Evolutionary conservation across 2,888 invertebrate genomes (phyloP), one percentile per base, ranked within the genome.

Genomic region (Helobdella robusta): DNA sequence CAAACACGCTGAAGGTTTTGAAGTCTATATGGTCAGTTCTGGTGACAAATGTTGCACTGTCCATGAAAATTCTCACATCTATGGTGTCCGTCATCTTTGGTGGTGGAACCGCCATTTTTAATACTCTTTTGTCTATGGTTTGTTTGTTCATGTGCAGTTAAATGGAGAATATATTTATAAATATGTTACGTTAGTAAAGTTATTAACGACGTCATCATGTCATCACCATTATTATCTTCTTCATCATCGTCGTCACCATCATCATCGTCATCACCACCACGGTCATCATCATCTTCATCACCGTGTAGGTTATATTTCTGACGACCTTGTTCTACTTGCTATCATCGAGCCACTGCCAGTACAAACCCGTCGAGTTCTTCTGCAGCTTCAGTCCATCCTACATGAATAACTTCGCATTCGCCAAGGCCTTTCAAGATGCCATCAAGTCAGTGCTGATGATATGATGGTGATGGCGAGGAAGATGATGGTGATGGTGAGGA

Each of bases 251-350:
- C n/a, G n/a, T n/a, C n/a, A n/a, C n/a, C n/a, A n/a, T n/a, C n/a
- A n/a, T n/a, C n/a, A n/a, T n/a, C n/a, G n/a, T n/a, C n/a, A n/a
- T n/a, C n/a, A n/a, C n/a, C n/a, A n/a, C n/a, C n/a, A n/a, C n/a
- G n/a, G n/a, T n/a, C n/a, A n/a, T n/a, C n/a, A n/a, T n/a, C n/a
- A n/a, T n/a, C n/a, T n/a, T n/a, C n/a, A n/a, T n/a, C n/a, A n/a
- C n/a, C n/a, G n/a, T n/a, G n/a, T 77, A 94, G 94, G 86, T 95
- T 70, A 91, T 98, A 25, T 98, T 98, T 81, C 86, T 97, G 76
- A 95, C 97, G 2, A 91, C 95, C 0, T 82, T 98, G 6, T 98
- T 95, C 82, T 98, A 97, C 80, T 83, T 98, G 61, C 83, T 98
- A 70, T 91, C 89, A 70, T 89, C 89, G 15, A 90, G 90, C 76